These are phyloP conservation scores for Acleris cristana DNA, from an alignment of 2,888 invertebrate species.

Conservation along the genomic window DNA sequence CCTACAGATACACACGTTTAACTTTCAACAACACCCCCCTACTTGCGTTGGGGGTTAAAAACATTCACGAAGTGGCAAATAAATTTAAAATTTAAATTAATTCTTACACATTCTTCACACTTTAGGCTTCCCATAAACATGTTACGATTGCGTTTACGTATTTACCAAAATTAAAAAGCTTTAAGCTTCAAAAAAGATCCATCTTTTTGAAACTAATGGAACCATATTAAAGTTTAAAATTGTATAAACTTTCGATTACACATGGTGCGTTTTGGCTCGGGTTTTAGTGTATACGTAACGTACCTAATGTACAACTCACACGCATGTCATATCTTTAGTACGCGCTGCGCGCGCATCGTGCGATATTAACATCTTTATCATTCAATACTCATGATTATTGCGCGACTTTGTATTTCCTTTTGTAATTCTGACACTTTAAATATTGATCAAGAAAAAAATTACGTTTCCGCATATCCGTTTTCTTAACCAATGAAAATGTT, in stretches of 20 bases:
- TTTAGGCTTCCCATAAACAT: neutral
- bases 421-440: neutral
- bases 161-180: neutral
- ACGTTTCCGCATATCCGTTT: too few relatives aligned
- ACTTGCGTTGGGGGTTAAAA: too few relatives aligned
- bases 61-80: too few relatives aligned
- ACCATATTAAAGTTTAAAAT: neutral
- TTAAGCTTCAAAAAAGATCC: neutral
- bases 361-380: conserved; percentile 11
- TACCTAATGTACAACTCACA: conserved; percentile 13
- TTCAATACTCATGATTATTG: conserved; percentile 3
- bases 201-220: neutral
- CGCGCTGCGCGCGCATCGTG: conserved; percentile 15
- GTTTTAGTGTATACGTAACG: neutral
- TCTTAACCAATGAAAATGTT: too few relatives aligned
- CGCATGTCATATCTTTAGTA: conserved; percentile 11
- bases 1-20: too few relatives aligned
- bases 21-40: too few relatives aligned
- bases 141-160: neutral
- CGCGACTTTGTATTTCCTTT: conserved; percentile 5
- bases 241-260: neutral
- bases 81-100: too few relatives aligned
- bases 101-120: neutral
- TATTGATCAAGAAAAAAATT: neutral
- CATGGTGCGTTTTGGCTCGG: neutral